phyloP scores from a whole-genome alignment of 1,140 invertebrate genomes.

The Dreissena rostriformis region DNA sequence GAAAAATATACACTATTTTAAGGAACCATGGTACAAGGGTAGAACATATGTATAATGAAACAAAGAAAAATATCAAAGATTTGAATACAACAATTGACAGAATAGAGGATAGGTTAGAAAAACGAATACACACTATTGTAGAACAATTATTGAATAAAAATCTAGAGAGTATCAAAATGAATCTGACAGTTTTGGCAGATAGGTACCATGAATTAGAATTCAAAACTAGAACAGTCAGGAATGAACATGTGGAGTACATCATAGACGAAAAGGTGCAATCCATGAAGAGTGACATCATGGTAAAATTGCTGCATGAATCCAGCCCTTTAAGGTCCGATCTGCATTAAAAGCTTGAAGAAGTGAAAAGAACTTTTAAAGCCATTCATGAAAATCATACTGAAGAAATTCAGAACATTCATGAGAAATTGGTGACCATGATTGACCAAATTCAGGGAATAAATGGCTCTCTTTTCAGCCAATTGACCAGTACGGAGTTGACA shows the following conservation, averaged over 20 bases:
- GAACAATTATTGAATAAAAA: not conserved
- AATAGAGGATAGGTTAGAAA: not conserved
- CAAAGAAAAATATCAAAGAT: not conserved
- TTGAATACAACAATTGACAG: not conserved
- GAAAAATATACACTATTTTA: not conserved
- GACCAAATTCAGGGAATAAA: not conserved
- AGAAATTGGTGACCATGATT: not conserved
- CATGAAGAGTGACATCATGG: not conserved
- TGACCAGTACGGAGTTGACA: no score
- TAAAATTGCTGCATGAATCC: not conserved
- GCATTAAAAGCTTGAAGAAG: not conserved
- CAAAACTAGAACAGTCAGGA: not conserved
- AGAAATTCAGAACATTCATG: not conserved
- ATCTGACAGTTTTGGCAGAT: slow-evolving; percentile 3
- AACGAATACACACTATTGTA: not conserved
- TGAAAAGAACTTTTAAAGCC: not conserved
- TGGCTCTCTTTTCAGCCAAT: not conserved
- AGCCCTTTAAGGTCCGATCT: not conserved
- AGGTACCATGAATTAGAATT: not conserved
- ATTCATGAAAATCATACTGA: not conserved
- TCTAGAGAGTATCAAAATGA: not conserved
- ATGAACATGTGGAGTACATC: not conserved
- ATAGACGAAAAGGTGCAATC: not conserved
- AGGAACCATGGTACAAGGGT: slow-evolving; percentile 1
- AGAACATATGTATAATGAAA: not conserved